Percentiles rank a stretch among this genome's conserved stretches.
phyloP scores from a whole-genome alignment of 2,797 vertebrate species.

The Argentina silus region DNA sequence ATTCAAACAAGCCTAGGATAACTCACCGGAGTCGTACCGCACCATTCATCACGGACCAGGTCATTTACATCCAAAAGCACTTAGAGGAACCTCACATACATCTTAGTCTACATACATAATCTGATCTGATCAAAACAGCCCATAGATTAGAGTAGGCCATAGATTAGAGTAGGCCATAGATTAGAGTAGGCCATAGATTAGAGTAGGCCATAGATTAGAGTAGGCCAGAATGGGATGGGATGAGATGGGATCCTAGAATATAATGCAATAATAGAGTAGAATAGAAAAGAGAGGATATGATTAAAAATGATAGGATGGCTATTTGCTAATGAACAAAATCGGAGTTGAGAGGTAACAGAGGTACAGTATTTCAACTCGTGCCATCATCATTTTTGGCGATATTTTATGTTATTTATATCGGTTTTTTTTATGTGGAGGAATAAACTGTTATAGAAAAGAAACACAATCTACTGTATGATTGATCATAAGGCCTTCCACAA shows the following conservation, averaged over 20 bases:
- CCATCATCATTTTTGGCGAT: too few relatives aligned
- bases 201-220: too few relatives aligned
- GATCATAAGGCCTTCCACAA: slow-evolving; percentile 2
- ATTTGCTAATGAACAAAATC: not conserved
- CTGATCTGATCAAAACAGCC: slow-evolving; percentile 34
- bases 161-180: too few relatives aligned
- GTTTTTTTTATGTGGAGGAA: too few relatives aligned
- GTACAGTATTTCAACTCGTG: too few relatives aligned
- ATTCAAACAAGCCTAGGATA: slow-evolving; percentile 69
- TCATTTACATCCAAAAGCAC: slow-evolving; percentile 74
- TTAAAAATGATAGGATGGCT: not conserved
- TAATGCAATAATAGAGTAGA: not conserved
- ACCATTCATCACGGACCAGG: slow-evolving; percentile 63
- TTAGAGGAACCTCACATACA: slow-evolving; percentile 51
- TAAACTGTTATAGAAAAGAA: not conserved
- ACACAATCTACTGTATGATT: slow-evolving; percentile 9
- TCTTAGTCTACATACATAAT: slow-evolving; percentile 64
- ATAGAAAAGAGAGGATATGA: not conserved
- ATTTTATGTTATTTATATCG: too few relatives aligned
- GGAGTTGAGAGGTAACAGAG: not conserved
- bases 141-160: too few relatives aligned
- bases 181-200: too few relatives aligned
- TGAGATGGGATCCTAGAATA: too few relatives aligned
- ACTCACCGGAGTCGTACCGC: slow-evolving; percentile 54
- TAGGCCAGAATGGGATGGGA: too few relatives aligned